Base-by-base conservation (phyloP, 2,888 invertebrate species). In the Caenorhabditis wallacei region DNA sequence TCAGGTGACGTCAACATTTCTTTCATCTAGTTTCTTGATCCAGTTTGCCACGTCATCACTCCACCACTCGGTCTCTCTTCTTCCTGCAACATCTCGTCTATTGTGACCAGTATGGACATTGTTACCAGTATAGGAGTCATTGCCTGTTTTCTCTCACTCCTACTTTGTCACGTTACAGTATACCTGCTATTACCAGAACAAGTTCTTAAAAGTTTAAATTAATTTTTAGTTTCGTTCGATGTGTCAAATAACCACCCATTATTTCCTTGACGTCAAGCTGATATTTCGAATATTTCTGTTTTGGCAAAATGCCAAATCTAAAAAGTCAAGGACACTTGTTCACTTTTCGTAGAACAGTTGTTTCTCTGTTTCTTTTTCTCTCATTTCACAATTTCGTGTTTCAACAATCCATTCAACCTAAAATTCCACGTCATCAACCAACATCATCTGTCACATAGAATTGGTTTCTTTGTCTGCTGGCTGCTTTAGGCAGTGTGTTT, bases 11-110 rank as follows among this genome's bases (percentile, higher is more conserved):
- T 59, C 51, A 66, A 64, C 43, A 51, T 7, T n/a, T 22, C 13
- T 35, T 16, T 13, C 37, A 16, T 20, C 11, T 56, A n/a, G 5
- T 30, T 57, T 59, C 35, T 68, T 53, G 68, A 61, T 76, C 75
- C 68, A 59, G 75, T 75, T 75, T 59, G 75, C 75, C 75, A 76
- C 75, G 75, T 68, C 68, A 68, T 59, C 37, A 70, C 13, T 51
- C 43, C 37, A 22, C 22, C 37, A 22, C n/a, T n/a, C 30, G n/a
- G 20, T 20, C 46, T 53, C 8, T 48, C 2, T 11, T 13, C 37
- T n/a, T 43, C 26, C n/a, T 53, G 18, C 51, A 7, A 20, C 37
- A 2, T 18, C 20, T 46, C 30, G 10, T 46, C 18, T 54, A 18
- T 43, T 30, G 53, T 68, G 54, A 53, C 68, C 54, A 68, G 37